Evolutionary conservation across 2,113 vertebrate genomes (phyloP).

Genomic region (Condylura cristata): DNA sequence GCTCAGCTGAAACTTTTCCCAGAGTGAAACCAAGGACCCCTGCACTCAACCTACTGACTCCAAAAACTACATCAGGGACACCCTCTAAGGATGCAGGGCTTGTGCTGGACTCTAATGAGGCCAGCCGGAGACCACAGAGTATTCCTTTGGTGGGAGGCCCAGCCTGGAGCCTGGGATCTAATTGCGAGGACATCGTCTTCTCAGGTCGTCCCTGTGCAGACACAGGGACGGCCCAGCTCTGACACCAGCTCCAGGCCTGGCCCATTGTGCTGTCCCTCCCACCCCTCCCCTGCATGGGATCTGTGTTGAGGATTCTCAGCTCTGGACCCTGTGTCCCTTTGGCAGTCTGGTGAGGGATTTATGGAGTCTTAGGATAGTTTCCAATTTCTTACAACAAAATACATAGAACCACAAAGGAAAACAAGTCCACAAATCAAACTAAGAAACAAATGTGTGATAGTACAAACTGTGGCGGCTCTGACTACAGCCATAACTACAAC

Average conservation of each 20-base stretch:
- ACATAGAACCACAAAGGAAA: not conserved
- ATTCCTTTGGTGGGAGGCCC: not conserved
- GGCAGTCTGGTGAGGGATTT: not conserved
- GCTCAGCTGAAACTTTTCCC: too few species aligned
- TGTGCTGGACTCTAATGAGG: not conserved
- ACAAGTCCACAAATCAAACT: not conserved
- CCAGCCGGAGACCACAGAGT: not conserved
- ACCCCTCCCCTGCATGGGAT: not conserved
- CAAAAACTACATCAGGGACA: too few species aligned
- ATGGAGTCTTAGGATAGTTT: not conserved
- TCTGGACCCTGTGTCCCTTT: not conserved
- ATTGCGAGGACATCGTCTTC: not conserved
- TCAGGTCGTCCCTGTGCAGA: not conserved
- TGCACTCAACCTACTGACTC: too few species aligned
- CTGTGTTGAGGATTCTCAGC: not conserved
- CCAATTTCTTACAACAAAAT: not conserved
- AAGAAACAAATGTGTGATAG: not conserved
- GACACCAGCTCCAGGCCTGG: not conserved
- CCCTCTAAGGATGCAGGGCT: not conserved
- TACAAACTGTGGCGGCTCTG: not conserved
- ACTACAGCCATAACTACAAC: not conserved
- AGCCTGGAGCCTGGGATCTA: not conserved
- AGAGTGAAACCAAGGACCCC: too few species aligned
- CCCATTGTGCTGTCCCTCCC: not conserved
- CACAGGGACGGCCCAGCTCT: not conserved